Evolutionary conservation across 2,797 vertebrate species (phyloP), one percentile per base, ranked within the genome.

Genomic region (Manis crassicaudata): DNA sequence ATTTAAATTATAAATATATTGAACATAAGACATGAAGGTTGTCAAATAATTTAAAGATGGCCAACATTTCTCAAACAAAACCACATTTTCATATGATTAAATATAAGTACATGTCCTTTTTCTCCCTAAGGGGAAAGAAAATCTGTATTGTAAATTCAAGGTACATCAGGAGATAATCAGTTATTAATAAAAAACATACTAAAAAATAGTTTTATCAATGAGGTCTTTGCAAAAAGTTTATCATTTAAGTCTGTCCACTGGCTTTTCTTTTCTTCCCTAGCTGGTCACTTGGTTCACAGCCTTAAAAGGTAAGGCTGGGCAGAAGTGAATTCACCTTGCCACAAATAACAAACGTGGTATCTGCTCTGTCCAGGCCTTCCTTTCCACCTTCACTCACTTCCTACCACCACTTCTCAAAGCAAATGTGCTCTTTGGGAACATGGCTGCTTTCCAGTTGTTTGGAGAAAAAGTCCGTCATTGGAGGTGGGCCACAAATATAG

Each of bases 381-480:
- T 81, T 86, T 70, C 67, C 63, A 13, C 67, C 94, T 56, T 0
- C 60, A 40, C 73, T 25, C 0, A 1, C 29, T 79, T 46, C 40
- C 97, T 99, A 99, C 99, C 99, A 99, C 99, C 99, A 99, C 97
- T 99, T 99, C 98, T 99, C 99, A 97, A 99, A 99, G 96, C 99
- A 98, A 97, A 99, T 98, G 97, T 98, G 98, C 94, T 99, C 98
- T 95, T 97, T 98, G 3, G 99, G 95, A 85, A 99, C 98, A 35
- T 98, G 99, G 9, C 99, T 94, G 43, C 97, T 97, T 95, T 97
- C 96, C 3, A 99, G 99, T 76, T 98, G 98, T 96, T 98, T 98
- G 94, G 99, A 99, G 97, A 99, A 94, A 3, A 98, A 99, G 98
- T 99, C 99, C 32, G 99, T 99, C 99, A 99, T 99, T 13, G 99